Evolutionary conservation across 2,797 vertebrate genomes (phyloP).

Genomic region (Leuciscus waleckii): DNA sequence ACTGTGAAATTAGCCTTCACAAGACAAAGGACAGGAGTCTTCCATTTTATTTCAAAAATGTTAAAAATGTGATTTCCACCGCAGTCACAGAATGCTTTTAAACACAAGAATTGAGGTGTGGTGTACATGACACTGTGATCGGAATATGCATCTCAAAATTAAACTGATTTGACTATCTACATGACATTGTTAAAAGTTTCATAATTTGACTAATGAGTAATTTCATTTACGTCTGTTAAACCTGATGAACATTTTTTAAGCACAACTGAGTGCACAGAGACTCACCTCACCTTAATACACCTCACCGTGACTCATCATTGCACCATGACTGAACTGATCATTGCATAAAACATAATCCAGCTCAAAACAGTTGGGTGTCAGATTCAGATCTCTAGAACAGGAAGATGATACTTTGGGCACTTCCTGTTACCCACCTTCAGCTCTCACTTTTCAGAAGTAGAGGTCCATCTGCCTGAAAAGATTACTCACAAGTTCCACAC

Average conservation of each 20-base stretch:
- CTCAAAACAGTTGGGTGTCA: conserved; percentile 1
- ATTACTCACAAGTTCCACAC: conserved; percentile 60
- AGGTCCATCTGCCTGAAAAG: conserved; percentile 45
- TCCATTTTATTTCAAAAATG: not conserved
- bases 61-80: not conserved
- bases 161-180: not conserved
- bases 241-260: not conserved
- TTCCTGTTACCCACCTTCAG: conserved; percentile 31
- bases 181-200: not conserved
- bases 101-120: not conserved
- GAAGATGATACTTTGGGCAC: not conserved
- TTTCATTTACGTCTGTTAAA: not conserved
- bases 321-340: not conserved
- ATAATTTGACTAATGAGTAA: not conserved
- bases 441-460: conserved; percentile 31
- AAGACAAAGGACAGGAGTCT: not conserved
- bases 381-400: not conserved
- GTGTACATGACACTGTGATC: not conserved
- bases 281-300: conserved; percentile 6
- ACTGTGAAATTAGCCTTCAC: not conserved
- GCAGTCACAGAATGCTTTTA: not conserved
- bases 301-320: conserved; percentile 12
- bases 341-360: conserved; percentile 20
- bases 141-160: not conserved
- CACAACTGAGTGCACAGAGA: conserved; percentile 17